Percentiles rank a stretch among this genome's conserved stretches.
These are phyloP conservation scores for Netelia melanura DNA, from an alignment of 2,888 invertebrate species.

Conservation along the genomic window DNA sequence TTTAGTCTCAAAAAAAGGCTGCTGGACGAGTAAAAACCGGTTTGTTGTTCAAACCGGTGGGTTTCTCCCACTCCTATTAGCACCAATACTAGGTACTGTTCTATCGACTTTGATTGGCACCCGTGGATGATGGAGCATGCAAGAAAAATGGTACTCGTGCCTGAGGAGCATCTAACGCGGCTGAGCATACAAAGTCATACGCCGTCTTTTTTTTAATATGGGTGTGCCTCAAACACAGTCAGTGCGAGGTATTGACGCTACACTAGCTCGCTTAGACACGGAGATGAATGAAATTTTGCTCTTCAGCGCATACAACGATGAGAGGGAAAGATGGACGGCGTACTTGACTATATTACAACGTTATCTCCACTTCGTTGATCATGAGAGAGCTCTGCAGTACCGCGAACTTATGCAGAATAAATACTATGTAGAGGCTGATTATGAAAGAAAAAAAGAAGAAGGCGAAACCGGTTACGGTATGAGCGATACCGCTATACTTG, in stretches of 20 bases:
- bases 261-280: conserved; percentile 42
- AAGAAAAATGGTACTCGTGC: conserved; percentile 55
- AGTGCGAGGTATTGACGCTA: conserved; percentile 31
- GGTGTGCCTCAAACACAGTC: not conserved
- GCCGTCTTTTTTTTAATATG: not conserved
- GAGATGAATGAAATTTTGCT: conserved; percentile 61
- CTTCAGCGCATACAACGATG: conserved; percentile 28
- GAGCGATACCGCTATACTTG: not conserved
- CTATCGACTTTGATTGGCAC: no score
- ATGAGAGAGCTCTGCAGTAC: not conserved
- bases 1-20: no score
- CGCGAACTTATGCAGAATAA: no score
- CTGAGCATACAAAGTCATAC: not conserved
- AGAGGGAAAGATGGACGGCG: conserved; percentile 58
- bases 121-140: conserved; percentile 44
- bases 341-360: conserved; percentile 54
- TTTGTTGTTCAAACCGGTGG: not conserved
- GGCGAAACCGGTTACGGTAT: not conserved
- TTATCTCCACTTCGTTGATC: conserved; percentile 45
- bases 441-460: no score
- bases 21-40: not conserved
- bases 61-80: no score
- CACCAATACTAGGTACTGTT: no score
- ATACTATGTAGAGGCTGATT: no score
- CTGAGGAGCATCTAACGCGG: conserved; percentile 24